Conservation (phyloP, 2,888 invertebrate genomes). For the Scaptomyza parva region DNA sequence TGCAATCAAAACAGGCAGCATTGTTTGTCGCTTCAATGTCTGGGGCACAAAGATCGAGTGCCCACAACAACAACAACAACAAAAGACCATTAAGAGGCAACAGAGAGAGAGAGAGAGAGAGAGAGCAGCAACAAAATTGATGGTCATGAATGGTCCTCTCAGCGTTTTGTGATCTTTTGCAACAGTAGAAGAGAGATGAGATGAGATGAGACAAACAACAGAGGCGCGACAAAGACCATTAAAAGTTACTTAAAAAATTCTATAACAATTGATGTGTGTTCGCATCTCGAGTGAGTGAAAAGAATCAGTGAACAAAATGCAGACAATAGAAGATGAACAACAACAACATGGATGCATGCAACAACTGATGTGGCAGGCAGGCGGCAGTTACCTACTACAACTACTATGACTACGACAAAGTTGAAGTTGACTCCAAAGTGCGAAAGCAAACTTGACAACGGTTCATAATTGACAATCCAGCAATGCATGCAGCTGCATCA, state of each 20-base stretch:
- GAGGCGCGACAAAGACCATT: slow-evolving; percentile 60
- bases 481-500: slow-evolving; percentile 54
- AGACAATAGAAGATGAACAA: slow-evolving; percentile 62
- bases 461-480: slow-evolving; percentile 70
- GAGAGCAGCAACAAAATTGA: slow-evolving; percentile 41
- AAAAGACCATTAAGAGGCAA: slow-evolving; percentile 37
- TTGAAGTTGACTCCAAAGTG: slow-evolving; percentile 56
- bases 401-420: slow-evolving; percentile 17
- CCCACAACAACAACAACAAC: slow-evolving; percentile 29
- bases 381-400: slow-evolving; percentile 44
- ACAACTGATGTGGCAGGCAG: slow-evolving; percentile 22
- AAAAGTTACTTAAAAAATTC: slow-evolving; percentile 74
- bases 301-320: slow-evolving; percentile 58
- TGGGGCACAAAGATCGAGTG: slow-evolving; percentile 55
- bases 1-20: slow-evolving; percentile 28
- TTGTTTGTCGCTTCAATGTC: slow-evolving; percentile 43
- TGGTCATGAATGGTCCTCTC: slow-evolving; percentile 40
- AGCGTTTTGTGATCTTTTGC: slow-evolving; percentile 23
- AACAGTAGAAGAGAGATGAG: too few species aligned
- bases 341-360: slow-evolving; percentile 14
- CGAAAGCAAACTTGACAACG: slow-evolving; percentile 72
- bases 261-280: slow-evolving; percentile 53
- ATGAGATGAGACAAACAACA: too few species aligned
- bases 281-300: slow-evolving; percentile 70
- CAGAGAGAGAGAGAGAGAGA: slow-evolving; percentile 21